Conservation (phyloP, 2,113 vertebrate species). For the Leptocoma aspasia region DNA sequence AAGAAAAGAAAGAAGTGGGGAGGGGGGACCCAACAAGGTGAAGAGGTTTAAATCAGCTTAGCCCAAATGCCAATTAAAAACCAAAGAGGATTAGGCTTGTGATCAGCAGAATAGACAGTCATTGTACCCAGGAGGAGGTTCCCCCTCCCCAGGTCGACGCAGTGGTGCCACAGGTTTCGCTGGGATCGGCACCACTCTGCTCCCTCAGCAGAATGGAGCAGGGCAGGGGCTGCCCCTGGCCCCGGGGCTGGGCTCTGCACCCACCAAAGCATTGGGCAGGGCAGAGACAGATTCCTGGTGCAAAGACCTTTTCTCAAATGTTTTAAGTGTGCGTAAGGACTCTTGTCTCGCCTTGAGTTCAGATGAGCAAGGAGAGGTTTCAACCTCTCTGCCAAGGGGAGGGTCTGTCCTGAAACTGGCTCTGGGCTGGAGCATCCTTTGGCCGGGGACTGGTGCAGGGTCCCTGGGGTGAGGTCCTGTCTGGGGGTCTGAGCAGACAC, state of each 20-base stretch:
- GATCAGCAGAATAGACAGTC: conserved; percentile 66
- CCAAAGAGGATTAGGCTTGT: conserved; percentile 66
- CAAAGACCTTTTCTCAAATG: not conserved
- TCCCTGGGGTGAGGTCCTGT: no score
- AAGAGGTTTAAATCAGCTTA: conserved; percentile 85
- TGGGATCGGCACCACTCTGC: not conserved
- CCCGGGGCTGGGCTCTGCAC: fast-evolving
- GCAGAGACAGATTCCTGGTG: fast-evolving
- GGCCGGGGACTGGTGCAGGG: fast-evolving
- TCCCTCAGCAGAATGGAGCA: fast-evolving
- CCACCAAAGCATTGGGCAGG: fast-evolving
- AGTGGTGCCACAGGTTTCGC: not conserved
- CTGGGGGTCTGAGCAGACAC: not conserved
- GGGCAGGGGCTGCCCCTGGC: not conserved
- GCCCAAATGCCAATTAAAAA: conserved; percentile 84
- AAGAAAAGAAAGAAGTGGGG: conserved; percentile 27
- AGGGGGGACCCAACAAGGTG: conserved; percentile 62
- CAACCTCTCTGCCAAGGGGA: not conserved
- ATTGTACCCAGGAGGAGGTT: conserved; percentile 45
- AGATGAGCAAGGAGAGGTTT: not conserved
- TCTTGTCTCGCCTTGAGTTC: not conserved
- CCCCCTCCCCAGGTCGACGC: not conserved
- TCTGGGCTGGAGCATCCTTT: not conserved
- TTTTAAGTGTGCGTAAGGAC: fast-evolving
- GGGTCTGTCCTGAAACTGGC: not conserved